A percentile compares a stretch with the other conserved stretches of the same genome.
phyloP scores from a whole-genome alignment of 2,113 vertebrate species.

The Helogale parvula region DNA sequence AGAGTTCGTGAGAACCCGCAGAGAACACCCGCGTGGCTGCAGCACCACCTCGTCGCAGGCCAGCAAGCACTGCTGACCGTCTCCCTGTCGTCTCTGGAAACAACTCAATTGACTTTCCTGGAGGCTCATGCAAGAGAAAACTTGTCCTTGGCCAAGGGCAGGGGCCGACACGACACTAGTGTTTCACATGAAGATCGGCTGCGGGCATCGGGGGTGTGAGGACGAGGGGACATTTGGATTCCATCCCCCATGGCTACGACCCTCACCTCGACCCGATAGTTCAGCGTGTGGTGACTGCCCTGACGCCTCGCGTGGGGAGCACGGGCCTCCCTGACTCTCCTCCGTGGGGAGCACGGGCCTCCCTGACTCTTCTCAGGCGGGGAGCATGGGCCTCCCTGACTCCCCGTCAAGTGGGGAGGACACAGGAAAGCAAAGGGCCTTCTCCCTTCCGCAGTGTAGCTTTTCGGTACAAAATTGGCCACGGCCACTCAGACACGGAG shows the following conservation, averaged over 20 bases:
- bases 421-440: rapidly evolving
- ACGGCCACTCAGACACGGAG: rapidly evolving
- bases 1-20: not conserved
- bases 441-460: not conserved
- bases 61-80: too few relatives aligned
- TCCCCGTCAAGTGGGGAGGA: not conserved
- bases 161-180: rapidly evolving
- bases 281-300: not conserved
- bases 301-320: too few relatives aligned
- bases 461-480: not conserved
- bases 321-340: too few relatives aligned
- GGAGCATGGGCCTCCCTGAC: too few relatives aligned
- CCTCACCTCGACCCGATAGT: not conserved
- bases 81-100: not conserved
- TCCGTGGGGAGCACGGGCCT: too few relatives aligned
- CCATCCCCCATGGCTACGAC: rapidly evolving
- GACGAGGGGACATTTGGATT: rapidly evolving
- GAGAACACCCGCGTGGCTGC: not conserved
- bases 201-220: too few relatives aligned
- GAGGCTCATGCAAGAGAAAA: not conserved
- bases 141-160: not conserved
- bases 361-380: too few relatives aligned
- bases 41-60: rapidly evolving
- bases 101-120: not conserved
- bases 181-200: rapidly evolving